Evolutionary conservation across 2,113 vertebrate species (phyloP).

Genomic region (Saiga tatarica): DNA sequence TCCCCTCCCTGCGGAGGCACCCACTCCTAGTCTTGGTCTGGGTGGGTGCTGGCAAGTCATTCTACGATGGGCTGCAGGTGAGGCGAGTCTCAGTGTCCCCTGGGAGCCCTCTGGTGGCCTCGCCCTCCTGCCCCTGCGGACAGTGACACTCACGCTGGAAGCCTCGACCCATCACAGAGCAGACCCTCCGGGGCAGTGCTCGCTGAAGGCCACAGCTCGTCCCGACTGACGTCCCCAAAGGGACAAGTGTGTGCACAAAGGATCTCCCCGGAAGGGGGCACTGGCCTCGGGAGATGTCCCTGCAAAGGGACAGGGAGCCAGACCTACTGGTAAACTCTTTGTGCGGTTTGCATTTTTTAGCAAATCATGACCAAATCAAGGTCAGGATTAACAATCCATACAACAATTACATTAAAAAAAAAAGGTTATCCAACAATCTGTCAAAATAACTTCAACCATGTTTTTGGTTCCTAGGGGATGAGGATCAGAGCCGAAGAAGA

Average conservation of each 20-base stretch:
- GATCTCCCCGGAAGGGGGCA: neutral
- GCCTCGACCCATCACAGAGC: neutral
- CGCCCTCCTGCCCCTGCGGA: neutral
- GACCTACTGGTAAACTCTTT: neutral
- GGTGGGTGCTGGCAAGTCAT: neutral
- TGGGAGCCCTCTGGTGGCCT: neutral
- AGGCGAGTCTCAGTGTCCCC: neutral
- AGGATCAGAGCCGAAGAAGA: neutral
- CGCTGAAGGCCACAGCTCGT: neutral
- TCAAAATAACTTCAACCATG: neutral
- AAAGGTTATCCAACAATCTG: neutral
- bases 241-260: neutral
- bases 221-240: too few relatives aligned
- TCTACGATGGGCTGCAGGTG: neutral
- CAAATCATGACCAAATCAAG: neutral
- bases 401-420: neutral
- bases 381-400: neutral
- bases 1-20: neutral
- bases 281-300: neutral
- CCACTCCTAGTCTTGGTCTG: neutral
- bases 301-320: neutral
- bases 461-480: neutral
- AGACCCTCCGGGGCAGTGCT: neutral
- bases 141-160: accelerated
- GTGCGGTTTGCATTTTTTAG: neutral